A percentile compares a stretch with the other conserved stretches of the same genome.
Evolutionary conservation across 2,797 vertebrate species (phyloP).

Genomic region (Microctenopoma stevenorrisi): DNA sequence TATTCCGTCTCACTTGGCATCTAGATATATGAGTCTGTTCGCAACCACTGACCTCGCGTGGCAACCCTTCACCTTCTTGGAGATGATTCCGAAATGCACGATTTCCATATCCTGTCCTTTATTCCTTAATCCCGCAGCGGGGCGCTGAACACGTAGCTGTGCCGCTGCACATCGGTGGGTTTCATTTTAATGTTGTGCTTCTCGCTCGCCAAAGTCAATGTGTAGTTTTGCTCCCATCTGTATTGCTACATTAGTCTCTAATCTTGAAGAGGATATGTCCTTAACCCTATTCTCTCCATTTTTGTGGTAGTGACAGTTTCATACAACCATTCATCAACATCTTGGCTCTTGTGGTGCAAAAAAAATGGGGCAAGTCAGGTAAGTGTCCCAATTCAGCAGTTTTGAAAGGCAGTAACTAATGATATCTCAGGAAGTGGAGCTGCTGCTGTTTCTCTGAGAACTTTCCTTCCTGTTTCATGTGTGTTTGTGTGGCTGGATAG

Average conservation of each 20-base stretch:
- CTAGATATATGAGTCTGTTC: constrained; percentile 76
- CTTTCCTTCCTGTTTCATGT: constrained; percentile 74
- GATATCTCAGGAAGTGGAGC: constrained; percentile 75
- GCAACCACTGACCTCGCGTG: constrained; percentile 72
- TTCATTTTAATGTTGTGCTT: constrained; percentile 3
- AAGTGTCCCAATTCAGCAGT: constrained; percentile 85
- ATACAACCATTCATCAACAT: constrained; percentile 82
- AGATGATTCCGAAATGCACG: constrained; percentile 71
- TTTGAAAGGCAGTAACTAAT: constrained; percentile 85
- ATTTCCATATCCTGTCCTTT: constrained; percentile 80
- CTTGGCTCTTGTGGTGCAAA: constrained; percentile 78
- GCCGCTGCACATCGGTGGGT: constrained; percentile 19
- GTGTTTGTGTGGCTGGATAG: constrained; percentile 81
- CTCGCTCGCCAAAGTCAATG: constrained; percentile 31
- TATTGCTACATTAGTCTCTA: constrained; percentile 31
- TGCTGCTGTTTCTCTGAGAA: constrained; percentile 75
- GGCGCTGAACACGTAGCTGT: constrained; percentile 30
- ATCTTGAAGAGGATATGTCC: constrained; percentile 65
- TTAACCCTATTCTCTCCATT: constrained; percentile 78
- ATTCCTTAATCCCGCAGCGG: constrained; percentile 61
- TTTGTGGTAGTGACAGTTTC: constrained; percentile 71
- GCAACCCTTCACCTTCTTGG: constrained; percentile 65
- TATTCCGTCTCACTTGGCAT: constrained; percentile 78
- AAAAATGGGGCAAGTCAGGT: constrained; percentile 83
- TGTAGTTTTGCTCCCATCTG: constrained; percentile 7